These are phyloP conservation scores for Cyclopterus lumpus DNA, from an alignment of 2,797 vertebrate species.

Conservation along the genomic window DNA sequence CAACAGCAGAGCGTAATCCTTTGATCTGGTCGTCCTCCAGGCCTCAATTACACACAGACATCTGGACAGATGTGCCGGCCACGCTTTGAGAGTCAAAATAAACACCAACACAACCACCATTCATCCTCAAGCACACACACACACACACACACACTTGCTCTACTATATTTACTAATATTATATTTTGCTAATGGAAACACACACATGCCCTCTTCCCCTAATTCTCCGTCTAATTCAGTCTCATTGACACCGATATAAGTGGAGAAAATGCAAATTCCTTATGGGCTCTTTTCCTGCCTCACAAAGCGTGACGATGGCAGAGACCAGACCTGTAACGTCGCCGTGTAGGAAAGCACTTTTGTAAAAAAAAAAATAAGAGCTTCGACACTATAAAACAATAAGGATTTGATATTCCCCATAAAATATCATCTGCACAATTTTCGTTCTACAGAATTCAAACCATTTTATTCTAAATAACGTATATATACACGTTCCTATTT, in stretches of 20 bases:
- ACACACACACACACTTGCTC: background rate
- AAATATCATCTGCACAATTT: background rate
- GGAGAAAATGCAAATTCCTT: slow-evolving; percentile 4
- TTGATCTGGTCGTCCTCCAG: slow-evolving; percentile 52
- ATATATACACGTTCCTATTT: background rate
- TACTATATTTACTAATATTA: slow-evolving; percentile 29
- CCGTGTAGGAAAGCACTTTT: background rate
- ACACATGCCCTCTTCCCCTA: slow-evolving; percentile 4
- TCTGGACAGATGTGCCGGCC: slow-evolving; percentile 66
- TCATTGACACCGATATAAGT: slow-evolving; percentile 8
- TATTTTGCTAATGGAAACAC: slow-evolving; percentile 23
- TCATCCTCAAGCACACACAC: slow-evolving; percentile 21
- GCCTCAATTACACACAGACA: slow-evolving; percentile 53
- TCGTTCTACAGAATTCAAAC: background rate
- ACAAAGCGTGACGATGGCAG: background rate
- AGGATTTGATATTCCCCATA: background rate
- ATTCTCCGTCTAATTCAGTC: slow-evolving; percentile 46
- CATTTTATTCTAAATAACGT: background rate
- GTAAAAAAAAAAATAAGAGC: background rate
- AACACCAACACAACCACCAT: slow-evolving; percentile 5
- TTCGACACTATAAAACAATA: background rate
- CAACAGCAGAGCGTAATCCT: slow-evolving; percentile 50
- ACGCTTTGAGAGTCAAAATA: slow-evolving; percentile 45
- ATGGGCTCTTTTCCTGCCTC: background rate
- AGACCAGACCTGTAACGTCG: background rate